Evolutionary conservation across 2,113 vertebrate genomes (phyloP), one percentile per base, ranked within the genome.

Genomic region (Strigops habroptila): DNA sequence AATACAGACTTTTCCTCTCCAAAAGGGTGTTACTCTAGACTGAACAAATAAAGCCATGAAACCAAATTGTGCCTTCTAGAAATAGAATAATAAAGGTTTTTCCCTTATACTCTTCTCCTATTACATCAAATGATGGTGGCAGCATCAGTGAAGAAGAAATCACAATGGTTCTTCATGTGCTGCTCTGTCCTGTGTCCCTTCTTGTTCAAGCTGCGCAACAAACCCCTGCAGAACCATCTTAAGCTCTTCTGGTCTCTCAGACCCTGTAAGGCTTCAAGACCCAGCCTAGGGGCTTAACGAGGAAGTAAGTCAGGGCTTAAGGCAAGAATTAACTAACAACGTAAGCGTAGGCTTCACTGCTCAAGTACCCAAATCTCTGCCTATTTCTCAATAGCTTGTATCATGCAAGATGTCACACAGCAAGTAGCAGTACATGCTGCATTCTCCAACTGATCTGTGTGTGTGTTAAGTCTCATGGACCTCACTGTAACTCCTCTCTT

Each of bases 401-500:
- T 48, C 31, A 0, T 18, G 55, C 25, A 71, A 65, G 62, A 19
- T 43, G 25, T 39, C 2, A 6, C 35, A n/a, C 8, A 15, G 43
- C 55, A 16, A 16, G 15, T 11, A 9, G 21, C 7, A 12, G 12
- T 57, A 41, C 5, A 0, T 18, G 44, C 44, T 46, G 12, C 5
- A 0, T 39, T 70, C 68, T 68, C n/a, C 37, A 78, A 25, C 14
- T 46, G 60, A 22, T 70, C 23, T 82, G 4, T 46, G 31, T 18
- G 3, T 43, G 19, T 44, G 18, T 46, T 30, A 73, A 24, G 62
- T 87, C 53, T 53, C 5, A 2, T 3, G 35, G 76, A 57, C 35
- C 31, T 57, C n/a, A 18, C 13, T 55, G 44, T 70, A 62, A 28
- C 52, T 77, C 28, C 24, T 65, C 22, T 46, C 43, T 51, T 68